Base-by-base conservation (phyloP, 2,797 vertebrate genomes). In the Melopsittacus undulatus region DNA sequence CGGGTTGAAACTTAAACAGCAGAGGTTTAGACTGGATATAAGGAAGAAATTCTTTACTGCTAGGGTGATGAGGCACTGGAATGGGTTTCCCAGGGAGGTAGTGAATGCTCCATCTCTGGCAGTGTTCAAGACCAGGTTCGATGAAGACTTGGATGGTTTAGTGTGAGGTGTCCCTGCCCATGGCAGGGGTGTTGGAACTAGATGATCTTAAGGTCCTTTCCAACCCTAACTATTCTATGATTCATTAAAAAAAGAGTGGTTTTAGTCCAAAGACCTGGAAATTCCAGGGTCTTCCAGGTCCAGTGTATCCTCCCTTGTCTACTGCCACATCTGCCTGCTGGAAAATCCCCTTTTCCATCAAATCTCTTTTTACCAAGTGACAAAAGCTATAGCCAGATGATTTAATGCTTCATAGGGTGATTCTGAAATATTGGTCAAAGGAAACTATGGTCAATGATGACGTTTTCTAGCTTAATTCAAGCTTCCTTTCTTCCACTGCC, bases 351-450 rank as follows among this genome's bases (percentile, higher is more conserved):
- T 83, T 70, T 91, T 34, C 40, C 5, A 30, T 46, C 20, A 87
- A 76, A 43, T 9, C 2, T 54, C 2, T 83, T 87, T 22, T n/a
- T 38, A 40, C 6, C 0, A 76, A 63, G 1, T 67, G 6, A 34
- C 5, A 74, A 48, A 67, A 29, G 1, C 14, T 69, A 49, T 5
- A 70, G 9, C 7, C n/a, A 67, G 21, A 32, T 16, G 1, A 42
- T 6, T 43, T 70, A 89, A 77, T 51, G 5, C 6, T 72, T 36
- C 23, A 34, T 13, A 46, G 4, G n/a, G 12, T 49, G 7, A 38
- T 66, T 83, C n/a, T 91, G 43, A 90, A 81, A 76, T 62, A 83
- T 8, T 42, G 10, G 9, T 59, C 29, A 81, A 69, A 92, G 34
- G 40, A 88, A 81, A 48, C 10, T 75, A 17, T 13, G 49, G 17